phyloP scores from a whole-genome alignment of 1,140 invertebrate species.

The Lordiphosa stackelbergi region DNA sequence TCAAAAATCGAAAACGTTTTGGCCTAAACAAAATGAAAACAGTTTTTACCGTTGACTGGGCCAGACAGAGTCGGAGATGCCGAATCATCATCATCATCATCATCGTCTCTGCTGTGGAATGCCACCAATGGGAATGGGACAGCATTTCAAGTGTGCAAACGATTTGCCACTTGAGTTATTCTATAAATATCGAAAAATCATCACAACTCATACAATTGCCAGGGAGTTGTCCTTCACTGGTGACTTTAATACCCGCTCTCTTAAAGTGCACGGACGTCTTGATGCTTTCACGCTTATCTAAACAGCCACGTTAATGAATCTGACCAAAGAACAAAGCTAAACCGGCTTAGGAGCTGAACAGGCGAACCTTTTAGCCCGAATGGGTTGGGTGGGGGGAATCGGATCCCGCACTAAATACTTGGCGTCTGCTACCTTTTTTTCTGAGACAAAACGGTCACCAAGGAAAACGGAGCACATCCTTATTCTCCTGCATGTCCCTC shows the following conservation, averaged over 20 bases:
- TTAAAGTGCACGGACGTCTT: slow-evolving; percentile 6
- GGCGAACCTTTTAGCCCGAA: slow-evolving; percentile 57
- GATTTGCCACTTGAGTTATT: slow-evolving; percentile 76
- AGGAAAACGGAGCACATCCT: slow-evolving; percentile 52
- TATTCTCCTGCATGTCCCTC: slow-evolving; percentile 33
- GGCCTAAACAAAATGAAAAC: slow-evolving; percentile 57
- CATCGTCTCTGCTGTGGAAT: slow-evolving; percentile 41
- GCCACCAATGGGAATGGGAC: slow-evolving; percentile 53
- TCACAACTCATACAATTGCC: slow-evolving; percentile 38
- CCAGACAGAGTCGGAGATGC: slow-evolving; percentile 32
- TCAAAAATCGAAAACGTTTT: slow-evolving; percentile 70
- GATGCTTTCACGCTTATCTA: slow-evolving; percentile 61
- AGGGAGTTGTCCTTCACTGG: slow-evolving; percentile 19
- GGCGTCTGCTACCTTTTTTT: slow-evolving; percentile 46
- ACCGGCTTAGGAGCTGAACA: slow-evolving; percentile 47
- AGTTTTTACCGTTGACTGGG: slow-evolving; percentile 51
- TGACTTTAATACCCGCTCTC: slow-evolving; percentile 54
- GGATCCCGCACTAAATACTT: slow-evolving; percentile 56
- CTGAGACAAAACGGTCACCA: slow-evolving; percentile 50
- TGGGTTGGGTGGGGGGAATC: neutral
- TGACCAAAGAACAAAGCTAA: slow-evolving; percentile 63
- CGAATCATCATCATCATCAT: slow-evolving; percentile 30
- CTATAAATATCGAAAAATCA: slow-evolving; percentile 72
- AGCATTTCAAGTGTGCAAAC: slow-evolving; percentile 74
- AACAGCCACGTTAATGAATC: slow-evolving; percentile 74